phyloP scores from a whole-genome alignment of 2,888 invertebrate genomes.

The Frankliniella intonsa region DNA sequence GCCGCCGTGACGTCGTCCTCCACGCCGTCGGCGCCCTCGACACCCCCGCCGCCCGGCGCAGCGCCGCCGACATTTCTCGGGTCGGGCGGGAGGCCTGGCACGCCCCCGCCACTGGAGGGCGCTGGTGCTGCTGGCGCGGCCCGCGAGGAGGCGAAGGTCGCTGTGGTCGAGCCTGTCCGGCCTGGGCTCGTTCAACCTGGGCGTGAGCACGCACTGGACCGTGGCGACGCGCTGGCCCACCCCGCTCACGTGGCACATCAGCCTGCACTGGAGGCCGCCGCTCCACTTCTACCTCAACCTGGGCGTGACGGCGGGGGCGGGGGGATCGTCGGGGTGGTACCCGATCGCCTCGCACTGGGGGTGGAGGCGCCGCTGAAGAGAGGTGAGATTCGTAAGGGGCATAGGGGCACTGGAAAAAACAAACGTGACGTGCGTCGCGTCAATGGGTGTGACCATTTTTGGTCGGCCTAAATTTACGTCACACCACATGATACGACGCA shows the following conservation, averaged over 20 bases:
- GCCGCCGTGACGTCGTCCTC: not conserved
- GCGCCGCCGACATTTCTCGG: not conserved
- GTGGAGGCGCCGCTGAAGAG: not conserved
- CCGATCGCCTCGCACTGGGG: not conserved
- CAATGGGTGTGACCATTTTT: no score
- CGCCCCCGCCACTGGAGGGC: not conserved
- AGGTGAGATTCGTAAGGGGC: not conserved
- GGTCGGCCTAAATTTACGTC: no score
- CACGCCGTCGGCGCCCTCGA: not conserved
- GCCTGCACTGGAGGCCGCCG: constrained; percentile 10
- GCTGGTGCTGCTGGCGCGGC: not conserved
- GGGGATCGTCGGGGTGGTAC: not conserved
- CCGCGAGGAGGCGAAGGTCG: not conserved
- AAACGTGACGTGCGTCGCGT: no score
- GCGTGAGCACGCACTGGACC: not conserved
- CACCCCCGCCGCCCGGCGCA: not conserved
- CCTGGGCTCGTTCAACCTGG: not conserved
- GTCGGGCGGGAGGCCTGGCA: not conserved
- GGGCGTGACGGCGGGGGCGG: not conserved
- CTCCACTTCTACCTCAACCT: not conserved
- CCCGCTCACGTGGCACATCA: not conserved
- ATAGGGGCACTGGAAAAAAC: no score
- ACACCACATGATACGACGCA: no score
- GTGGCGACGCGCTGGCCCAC: not conserved
- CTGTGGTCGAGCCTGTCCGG: not conserved